Percentiles rank a stretch among this genome's conserved stretches.
phyloP scores from a whole-genome alignment of 2,113 vertebrate species.

The Lichenostomus cassidix region DNA sequence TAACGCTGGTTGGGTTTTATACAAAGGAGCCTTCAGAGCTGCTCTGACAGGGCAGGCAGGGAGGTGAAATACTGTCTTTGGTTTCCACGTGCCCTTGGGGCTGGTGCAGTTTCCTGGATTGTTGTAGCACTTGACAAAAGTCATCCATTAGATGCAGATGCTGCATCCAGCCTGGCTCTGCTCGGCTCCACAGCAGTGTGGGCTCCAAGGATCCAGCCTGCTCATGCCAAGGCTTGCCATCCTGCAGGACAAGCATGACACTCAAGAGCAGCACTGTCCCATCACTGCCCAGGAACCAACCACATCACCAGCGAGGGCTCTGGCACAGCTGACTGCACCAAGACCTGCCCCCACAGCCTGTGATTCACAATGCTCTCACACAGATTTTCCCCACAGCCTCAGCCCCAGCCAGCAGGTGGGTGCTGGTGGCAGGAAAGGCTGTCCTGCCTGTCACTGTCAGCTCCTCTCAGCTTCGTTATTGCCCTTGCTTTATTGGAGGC shows the following conservation, averaged over 20 bases:
- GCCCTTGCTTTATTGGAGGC: constrained; percentile 31
- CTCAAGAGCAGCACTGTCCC: background rate
- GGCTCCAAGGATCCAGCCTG: background rate
- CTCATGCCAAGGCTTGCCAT: background rate
- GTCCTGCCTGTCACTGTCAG: background rate
- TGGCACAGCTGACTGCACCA: accelerated
- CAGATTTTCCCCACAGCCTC: background rate
- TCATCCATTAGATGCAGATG: background rate
- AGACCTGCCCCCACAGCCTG: accelerated
- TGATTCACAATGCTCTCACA: accelerated
- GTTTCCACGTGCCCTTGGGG: background rate
- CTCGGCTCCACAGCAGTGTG: accelerated
- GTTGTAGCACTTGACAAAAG: background rate
- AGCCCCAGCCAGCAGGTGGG: background rate
- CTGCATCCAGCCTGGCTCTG: background rate
- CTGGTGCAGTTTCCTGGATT: background rate
- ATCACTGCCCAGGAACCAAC: background rate
- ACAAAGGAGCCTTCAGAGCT: background rate
- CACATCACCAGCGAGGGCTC: background rate
- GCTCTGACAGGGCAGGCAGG: background rate
- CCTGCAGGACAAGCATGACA: background rate
- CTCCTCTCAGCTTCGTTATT: constrained; percentile 27
- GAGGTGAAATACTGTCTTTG: background rate
- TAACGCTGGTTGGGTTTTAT: background rate
- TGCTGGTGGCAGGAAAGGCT: background rate